Evolutionary conservation across 2,888 invertebrate species (phyloP).

Genomic region (Drosophila mayaguana): DNA sequence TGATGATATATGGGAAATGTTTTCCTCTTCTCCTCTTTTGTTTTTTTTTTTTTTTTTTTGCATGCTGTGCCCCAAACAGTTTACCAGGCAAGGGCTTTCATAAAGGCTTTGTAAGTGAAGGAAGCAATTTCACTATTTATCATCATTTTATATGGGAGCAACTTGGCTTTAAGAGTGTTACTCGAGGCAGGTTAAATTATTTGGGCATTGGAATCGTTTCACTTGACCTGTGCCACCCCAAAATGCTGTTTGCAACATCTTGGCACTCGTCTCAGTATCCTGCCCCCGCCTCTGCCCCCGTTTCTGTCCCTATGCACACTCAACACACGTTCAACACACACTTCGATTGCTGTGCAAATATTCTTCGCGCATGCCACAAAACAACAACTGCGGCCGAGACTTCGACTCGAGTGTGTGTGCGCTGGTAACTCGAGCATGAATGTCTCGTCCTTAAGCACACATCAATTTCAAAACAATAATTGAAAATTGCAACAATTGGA

Average conservation of each 20-base stretch:
- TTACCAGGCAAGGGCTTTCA: constrained; percentile 2
- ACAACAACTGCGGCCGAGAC: constrained; percentile 38
- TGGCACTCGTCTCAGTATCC: background rate
- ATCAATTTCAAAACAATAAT: constrained; percentile 79
- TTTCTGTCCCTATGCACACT: constrained; percentile 4
- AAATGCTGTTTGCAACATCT: constrained; percentile 9
- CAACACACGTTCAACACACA: constrained; percentile 52
- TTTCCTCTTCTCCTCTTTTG: too few species aligned
- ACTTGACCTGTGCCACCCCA: constrained; percentile 19
- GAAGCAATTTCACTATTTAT: background rate
- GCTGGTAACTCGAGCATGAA: constrained; percentile 62
- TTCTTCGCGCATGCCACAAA: constrained; percentile 53
- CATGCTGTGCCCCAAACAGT: constrained; percentile 1
- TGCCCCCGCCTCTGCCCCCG: background rate
- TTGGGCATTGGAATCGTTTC: constrained; percentile 22
- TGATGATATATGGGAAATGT: constrained; percentile 19
- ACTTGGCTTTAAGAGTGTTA: background rate
- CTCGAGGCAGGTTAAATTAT: constrained; percentile 22
- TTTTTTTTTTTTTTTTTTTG: background rate
- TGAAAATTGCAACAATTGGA: constrained; percentile 78
- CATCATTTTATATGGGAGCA: background rate
- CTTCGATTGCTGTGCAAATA: constrained; percentile 61
- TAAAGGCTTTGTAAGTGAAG: background rate
- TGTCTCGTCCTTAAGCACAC: constrained; percentile 72
- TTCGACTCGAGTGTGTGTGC: constrained; percentile 16